Conservation (phyloP, 1,140 invertebrate genomes). For the Drosophila sproati region DNA sequence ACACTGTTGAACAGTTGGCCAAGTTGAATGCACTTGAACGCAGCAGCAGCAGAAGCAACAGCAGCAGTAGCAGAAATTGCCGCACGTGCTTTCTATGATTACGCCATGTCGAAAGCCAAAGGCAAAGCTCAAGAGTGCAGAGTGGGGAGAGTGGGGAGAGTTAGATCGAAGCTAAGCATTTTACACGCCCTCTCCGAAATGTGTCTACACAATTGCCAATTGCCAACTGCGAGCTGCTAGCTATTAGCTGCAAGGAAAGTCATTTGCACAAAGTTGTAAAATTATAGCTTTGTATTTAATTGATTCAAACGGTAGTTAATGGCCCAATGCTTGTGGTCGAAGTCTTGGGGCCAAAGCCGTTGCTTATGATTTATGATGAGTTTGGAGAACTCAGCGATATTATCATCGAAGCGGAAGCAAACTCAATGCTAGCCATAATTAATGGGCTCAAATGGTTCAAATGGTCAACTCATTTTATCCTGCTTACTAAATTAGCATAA, state of each 20-base stretch:
- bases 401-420: slow-evolving; percentile 11
- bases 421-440: not conserved
- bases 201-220: not conserved
- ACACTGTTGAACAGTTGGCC: slow-evolving; percentile 70
- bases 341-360: not conserved
- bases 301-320: slow-evolving; percentile 72
- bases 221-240: not conserved
- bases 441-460: not conserved
- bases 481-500: too few relatives aligned
- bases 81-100: slow-evolving; percentile 81
- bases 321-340: not conserved
- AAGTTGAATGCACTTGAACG: slow-evolving; percentile 66
- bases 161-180: not conserved
- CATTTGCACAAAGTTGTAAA: slow-evolving; percentile 63
- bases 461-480: too few relatives aligned
- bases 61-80: slow-evolving; percentile 58
- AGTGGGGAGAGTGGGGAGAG: not conserved
- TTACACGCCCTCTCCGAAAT: slow-evolving; percentile 1
- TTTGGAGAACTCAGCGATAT: not conserved
- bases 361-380: slow-evolving; percentile 23
- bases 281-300: slow-evolving; percentile 68
- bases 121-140: not conserved
- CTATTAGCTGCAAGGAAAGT: slow-evolving; percentile 32
- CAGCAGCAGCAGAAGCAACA: slow-evolving; percentile 1
- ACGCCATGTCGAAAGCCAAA: slow-evolving; percentile 37